A percentile compares a stretch with the other conserved stretches of the same genome.
Conservation (phyloP, 2,888 invertebrate species). For the Morpho achilles region DNA sequence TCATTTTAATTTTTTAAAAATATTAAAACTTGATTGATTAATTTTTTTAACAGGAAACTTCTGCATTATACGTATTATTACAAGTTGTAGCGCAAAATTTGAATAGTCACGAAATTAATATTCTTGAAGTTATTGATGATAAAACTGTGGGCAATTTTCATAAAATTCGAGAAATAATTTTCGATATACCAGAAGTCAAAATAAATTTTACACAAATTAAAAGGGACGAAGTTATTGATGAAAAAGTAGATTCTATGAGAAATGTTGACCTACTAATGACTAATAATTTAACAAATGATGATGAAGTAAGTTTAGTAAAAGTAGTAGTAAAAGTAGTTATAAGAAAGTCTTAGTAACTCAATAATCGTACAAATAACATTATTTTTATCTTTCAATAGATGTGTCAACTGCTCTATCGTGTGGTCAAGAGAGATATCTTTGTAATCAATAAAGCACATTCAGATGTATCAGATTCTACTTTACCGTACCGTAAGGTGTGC, state of each 20-base stretch:
- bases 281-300: background rate
- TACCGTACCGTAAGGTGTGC: slow-evolving; percentile 31
- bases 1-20: background rate
- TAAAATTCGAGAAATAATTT: slow-evolving; percentile 20
- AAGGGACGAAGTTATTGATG: background rate
- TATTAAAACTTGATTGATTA: background rate
- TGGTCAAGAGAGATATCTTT: slow-evolving; percentile 33
- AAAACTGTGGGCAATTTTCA: slow-evolving; percentile 16
- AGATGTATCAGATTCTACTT: slow-evolving; percentile 20
- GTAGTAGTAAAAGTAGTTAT: no score
- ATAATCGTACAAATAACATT: background rate
- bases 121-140: slow-evolving; percentile 16
- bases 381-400: slow-evolving; percentile 26
- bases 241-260: background rate
- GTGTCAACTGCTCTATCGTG: slow-evolving; percentile 29
- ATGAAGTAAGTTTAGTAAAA: background rate
- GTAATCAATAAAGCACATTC: slow-evolving; percentile 32
- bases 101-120: slow-evolving; percentile 32
- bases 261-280: background rate
- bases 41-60: slow-evolving; percentile 28
- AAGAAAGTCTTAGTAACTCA: background rate
- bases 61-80: slow-evolving; percentile 29
- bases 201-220: slow-evolving; percentile 23
- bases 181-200: slow-evolving; percentile 24
- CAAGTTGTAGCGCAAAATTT: slow-evolving; percentile 41